Evolutionary conservation across 2,888 invertebrate species (phyloP).

Genomic region (Tipula confusa): DNA sequence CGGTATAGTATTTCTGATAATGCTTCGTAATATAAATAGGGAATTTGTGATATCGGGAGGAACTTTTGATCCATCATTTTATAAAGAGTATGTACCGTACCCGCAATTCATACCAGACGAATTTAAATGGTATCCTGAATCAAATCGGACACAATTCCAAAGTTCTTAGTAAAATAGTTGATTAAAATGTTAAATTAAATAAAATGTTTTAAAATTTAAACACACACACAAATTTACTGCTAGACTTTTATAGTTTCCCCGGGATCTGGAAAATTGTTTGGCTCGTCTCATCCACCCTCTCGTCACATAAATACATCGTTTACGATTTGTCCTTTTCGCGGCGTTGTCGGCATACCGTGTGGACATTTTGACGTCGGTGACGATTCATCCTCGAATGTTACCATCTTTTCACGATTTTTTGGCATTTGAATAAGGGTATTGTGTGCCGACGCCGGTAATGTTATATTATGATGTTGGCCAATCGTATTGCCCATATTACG

Average conservation of each 20-base stretch:
- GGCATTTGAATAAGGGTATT: slow-evolving; percentile 40
- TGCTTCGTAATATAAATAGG: too few species aligned
- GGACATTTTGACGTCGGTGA: slow-evolving; percentile 43
- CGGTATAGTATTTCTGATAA: too few species aligned
- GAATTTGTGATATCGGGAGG: too few species aligned
- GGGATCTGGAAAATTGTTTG: slow-evolving; percentile 46
- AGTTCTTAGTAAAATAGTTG: too few species aligned
- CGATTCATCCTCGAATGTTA: slow-evolving; percentile 74
- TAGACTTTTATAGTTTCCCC: slow-evolving; percentile 50
- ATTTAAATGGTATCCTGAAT: too few species aligned
- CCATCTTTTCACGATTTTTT: slow-evolving; percentile 68
- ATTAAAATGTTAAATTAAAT: too few species aligned
- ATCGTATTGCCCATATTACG: slow-evolving; percentile 39
- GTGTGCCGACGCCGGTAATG: slow-evolving; percentile 41
- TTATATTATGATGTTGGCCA: slow-evolving; percentile 42
- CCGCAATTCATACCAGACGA: too few species aligned
- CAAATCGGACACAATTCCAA: too few species aligned
- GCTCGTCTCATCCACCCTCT: slow-evolving; percentile 44
- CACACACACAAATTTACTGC: slow-evolving; percentile 33
- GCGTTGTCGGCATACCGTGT: slow-evolving; percentile 50
- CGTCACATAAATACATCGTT: slow-evolving; percentile 82
- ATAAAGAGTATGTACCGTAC: too few species aligned
- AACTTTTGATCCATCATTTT: too few species aligned
- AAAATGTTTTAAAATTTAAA: too few species aligned
- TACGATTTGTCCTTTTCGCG: slow-evolving; percentile 48